Percentiles rank a stretch among this genome's conserved stretches.
Conservation (phyloP, 2,113 vertebrate species). For the Collichthys lucidus region DNA sequence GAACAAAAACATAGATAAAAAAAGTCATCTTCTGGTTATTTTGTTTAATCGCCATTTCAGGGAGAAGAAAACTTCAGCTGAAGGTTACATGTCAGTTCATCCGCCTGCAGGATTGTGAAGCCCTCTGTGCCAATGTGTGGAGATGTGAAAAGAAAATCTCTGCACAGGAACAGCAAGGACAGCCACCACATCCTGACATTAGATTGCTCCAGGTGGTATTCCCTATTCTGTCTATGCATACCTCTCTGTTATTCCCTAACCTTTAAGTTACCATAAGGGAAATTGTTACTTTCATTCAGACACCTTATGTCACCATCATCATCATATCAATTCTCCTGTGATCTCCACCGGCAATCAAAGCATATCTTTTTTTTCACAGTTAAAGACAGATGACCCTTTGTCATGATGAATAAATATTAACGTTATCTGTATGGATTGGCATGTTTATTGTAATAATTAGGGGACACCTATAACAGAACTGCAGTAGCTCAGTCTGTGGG, state of each 20-base stretch:
- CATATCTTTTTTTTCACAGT: no score
- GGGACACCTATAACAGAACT: no score
- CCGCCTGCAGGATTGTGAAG: background rate
- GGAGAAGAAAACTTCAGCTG: no score
- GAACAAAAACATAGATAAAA: background rate
- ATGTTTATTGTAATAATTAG: no score
- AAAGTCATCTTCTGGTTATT: background rate
- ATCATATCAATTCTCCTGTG: no score
- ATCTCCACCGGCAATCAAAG: no score
- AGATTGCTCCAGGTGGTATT: background rate
- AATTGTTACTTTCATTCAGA: background rate
- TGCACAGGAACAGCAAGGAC: background rate
- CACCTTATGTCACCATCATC: no score
- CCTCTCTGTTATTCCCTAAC: background rate
- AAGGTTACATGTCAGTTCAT: background rate
- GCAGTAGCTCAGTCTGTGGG: no score
- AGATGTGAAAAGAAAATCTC: background rate
- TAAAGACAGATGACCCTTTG: no score
- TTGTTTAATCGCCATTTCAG: background rate
- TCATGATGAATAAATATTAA: no score
- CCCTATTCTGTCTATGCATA: background rate
- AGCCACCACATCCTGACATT: background rate
- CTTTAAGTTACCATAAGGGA: background rate
- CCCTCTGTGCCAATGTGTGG: background rate
- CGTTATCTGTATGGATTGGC: no score